These are phyloP conservation scores for Rhaphigaster nebulosa DNA, from an alignment of 2,888 invertebrate species.

Conservation along the genomic window DNA sequence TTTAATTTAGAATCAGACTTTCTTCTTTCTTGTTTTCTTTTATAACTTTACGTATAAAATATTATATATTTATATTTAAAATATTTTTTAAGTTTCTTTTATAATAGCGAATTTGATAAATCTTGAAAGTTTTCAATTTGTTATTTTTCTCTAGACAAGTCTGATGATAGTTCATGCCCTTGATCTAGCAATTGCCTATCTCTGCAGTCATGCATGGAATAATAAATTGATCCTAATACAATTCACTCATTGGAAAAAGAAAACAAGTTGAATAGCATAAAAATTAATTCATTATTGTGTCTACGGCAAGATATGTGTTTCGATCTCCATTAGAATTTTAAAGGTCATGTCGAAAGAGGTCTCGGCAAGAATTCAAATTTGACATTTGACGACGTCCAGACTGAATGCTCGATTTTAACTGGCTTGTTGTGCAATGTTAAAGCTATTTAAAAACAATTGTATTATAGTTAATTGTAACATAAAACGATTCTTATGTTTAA, in stretches of 20 bases:
- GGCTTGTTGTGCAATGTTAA: not conserved
- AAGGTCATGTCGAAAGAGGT: constrained; percentile 4
- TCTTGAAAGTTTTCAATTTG: not conserved
- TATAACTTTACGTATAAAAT: too few species aligned
- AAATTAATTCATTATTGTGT: not conserved
- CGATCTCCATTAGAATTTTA: not conserved
- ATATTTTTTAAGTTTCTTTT: not conserved
- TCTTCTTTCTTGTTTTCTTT: too few species aligned
- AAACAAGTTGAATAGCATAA: not conserved
- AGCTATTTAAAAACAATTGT: not conserved
- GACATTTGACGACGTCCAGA: not conserved
- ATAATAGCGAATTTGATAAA: not conserved
- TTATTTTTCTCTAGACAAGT: not conserved
- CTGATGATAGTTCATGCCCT: not conserved
- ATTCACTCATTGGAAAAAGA: not conserved
- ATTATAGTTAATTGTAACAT: not conserved
- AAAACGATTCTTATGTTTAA: not conserved
- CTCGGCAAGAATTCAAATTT: not conserved
- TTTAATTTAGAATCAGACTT: too few species aligned
- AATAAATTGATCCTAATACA: not conserved
- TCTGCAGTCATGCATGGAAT: not conserved
- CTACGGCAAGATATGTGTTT: too few species aligned
- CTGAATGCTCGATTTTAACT: not conserved
- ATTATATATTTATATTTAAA: too few species aligned
- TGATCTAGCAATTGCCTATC: not conserved